Base-by-base conservation (phyloP, 2,797 vertebrate species). In the Sus cebifrons region DNA sequence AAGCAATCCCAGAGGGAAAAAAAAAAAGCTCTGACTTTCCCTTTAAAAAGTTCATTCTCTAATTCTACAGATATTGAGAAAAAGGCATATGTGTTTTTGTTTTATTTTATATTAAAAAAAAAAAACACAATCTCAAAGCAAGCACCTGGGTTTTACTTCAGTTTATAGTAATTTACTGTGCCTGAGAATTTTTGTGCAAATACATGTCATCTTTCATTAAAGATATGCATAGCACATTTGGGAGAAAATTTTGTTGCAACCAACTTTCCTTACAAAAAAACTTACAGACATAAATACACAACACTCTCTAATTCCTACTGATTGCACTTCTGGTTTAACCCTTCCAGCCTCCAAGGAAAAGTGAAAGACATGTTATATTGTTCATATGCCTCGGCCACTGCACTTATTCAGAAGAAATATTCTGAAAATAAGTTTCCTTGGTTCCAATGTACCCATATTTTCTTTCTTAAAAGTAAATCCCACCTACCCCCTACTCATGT, bases 121-220 rank as follows among this genome's bases (percentile, higher is more conserved):
- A 97, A 97, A 95, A 29, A 2, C n/a, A 96, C n/a, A 96, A 90
- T 84, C 78, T 95, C 58, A 87, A 98, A 98, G 97, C 93, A 98
- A 98, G 97, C 95, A 98, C 96, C 97, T 91, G 92, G 93, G 90
- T 96, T 97, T 98, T 96, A 97, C 54, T 97, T 97, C 91, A 96
- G 91, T 98, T 97, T 95, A 93, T 65, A 98, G 94, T 91, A 95
- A 73, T 93, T 97, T 98, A 97, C 97, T 54, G 74, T 98, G 98
- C 98, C 98, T 98, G 98, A 99, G 98, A 96, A 97, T 86, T 96
- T 87, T 86, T 97, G 96, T 97, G 97, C 97, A 98, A 98, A 98
- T 97, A 96, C 94, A 95, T 40, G 68, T 87, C 65, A 91, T 95
- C 18, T 90, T 97, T 97, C 97, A 97, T 91, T 96, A 96, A 97